Percentiles rank a stretch among this genome's conserved stretches.
These are phyloP conservation scores for Caenorhabditis latens DNA, from an alignment of 1,140 invertebrate species.

Conservation along the genomic window DNA sequence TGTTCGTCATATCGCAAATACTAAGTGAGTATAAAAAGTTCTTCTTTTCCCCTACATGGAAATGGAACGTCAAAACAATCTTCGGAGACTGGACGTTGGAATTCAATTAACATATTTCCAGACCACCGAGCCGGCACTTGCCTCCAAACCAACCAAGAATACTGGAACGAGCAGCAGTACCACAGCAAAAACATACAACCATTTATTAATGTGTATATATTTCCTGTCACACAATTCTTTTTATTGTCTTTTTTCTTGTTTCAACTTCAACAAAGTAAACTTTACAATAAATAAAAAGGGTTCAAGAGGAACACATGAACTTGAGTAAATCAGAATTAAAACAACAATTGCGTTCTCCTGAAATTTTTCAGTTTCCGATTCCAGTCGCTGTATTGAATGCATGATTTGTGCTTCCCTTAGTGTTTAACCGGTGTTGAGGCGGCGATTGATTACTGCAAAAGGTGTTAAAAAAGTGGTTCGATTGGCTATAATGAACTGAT, in stretches of 20 bases:
- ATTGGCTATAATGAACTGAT: neutral
- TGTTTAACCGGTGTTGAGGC: neutral
- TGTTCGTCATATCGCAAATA: neutral
- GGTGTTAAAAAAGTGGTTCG: constrained; percentile 43
- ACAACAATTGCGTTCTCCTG: too few species aligned
- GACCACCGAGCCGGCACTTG: constrained; percentile 28
- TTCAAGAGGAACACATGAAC: neutral
- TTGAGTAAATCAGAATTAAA: too few species aligned
- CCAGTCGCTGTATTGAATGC: neutral
- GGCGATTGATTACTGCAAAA: constrained; percentile 31
- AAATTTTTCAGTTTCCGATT: too few species aligned
- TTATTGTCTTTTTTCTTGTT: neutral
- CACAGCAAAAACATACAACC: constrained; percentile 21
- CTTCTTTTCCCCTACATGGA: neutral
- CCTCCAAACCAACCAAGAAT: constrained; percentile 42
- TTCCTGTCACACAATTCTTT: constrained; percentile 1
- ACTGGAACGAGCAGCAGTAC: constrained; percentile 37
- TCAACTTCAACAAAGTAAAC: neutral
- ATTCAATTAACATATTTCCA: constrained; percentile 26
- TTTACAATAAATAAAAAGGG: neutral
- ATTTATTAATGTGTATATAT: constrained; percentile 47
- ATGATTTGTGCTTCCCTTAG: constrained; percentile 27
- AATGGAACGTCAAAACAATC: constrained; percentile 25
- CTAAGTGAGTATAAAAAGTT: neutral
- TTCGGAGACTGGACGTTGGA: neutral